These are phyloP conservation scores for Chrysolophus pictus DNA, from an alignment of 2,797 vertebrate genomes.

Conservation along the genomic window DNA sequence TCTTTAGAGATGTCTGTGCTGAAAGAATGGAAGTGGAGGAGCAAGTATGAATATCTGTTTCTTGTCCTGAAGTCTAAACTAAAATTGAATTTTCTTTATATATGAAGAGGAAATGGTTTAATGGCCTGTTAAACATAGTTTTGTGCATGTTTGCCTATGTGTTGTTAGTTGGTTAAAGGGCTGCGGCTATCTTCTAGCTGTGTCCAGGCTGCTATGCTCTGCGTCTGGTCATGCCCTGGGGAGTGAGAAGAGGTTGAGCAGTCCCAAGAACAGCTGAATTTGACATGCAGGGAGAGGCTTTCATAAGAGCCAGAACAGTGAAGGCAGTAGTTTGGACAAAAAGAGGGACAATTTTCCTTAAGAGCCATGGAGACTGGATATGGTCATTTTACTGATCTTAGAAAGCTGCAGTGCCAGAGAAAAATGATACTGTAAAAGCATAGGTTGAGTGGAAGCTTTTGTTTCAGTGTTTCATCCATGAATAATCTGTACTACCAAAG, in stretches of 20 bases:
- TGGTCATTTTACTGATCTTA: not conserved
- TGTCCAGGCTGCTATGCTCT: not conserved
- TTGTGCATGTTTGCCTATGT: not conserved
- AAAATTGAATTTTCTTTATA: not conserved
- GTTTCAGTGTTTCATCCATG: not conserved
- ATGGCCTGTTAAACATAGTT: not conserved
- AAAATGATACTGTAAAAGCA: not conserved
- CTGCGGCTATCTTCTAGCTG: not conserved
- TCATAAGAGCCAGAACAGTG: rapidly evolving
- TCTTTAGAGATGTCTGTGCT: conserved; percentile 54
- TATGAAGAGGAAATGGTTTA: not conserved
- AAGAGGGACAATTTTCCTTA: not conserved
- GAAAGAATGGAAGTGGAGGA: not conserved
- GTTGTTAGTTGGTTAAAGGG: not conserved
- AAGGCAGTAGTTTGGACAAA: not conserved
- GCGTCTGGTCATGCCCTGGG: not conserved
- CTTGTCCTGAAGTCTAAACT: conserved; percentile 18
- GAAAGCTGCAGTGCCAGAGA: not conserved
- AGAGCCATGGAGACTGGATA: not conserved
- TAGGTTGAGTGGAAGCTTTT: not conserved
- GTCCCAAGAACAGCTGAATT: not conserved
- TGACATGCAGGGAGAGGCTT: not conserved
- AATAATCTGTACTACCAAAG: not conserved
- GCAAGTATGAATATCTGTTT: conserved; percentile 14
- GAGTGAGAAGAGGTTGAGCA: not conserved